phyloP scores from a whole-genome alignment of 2,113 vertebrate species.

The Pteropus alecto region DNA sequence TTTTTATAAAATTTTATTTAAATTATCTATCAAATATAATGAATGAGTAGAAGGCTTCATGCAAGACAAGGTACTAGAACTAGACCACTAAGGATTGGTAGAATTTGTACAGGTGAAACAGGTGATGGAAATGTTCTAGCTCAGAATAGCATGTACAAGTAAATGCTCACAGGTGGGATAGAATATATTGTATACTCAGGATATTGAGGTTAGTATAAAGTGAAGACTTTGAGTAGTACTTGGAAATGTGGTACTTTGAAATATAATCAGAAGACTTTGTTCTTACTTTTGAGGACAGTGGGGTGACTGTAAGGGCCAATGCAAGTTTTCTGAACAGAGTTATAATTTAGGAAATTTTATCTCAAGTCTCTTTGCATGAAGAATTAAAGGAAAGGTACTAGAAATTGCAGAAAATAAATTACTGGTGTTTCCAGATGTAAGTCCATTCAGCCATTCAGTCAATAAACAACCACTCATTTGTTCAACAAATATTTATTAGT shows the following conservation, averaged over 20 bases:
- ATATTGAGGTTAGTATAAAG: neutral
- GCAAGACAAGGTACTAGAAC: neutral
- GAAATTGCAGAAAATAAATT: neutral
- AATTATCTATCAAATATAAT: neutral
- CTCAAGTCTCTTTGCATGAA: neutral
- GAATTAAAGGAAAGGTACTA: neutral
- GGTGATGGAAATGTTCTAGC: neutral
- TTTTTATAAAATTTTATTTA: neutral
- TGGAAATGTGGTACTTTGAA: neutral
- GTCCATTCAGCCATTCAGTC: neutral
- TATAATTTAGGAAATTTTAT: neutral
- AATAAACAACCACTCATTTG: neutral
- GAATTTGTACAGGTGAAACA: neutral
- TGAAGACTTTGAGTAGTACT: neutral
- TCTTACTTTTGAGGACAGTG: neutral
- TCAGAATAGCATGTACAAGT: neutral
- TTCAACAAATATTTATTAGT: neutral
- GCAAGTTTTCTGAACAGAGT: neutral
- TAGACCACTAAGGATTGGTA: too few species aligned
- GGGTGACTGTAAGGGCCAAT: neutral
- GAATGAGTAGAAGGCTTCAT: neutral
- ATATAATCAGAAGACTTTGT: neutral
- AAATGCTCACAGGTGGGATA: neutral
- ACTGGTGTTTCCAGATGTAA: neutral
- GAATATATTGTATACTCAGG: neutral